A percentile compares a stretch with the other conserved stretches of the same genome.
Conservation (phyloP, 1,140 invertebrate species). For the Medauroidea extradentata region DNA sequence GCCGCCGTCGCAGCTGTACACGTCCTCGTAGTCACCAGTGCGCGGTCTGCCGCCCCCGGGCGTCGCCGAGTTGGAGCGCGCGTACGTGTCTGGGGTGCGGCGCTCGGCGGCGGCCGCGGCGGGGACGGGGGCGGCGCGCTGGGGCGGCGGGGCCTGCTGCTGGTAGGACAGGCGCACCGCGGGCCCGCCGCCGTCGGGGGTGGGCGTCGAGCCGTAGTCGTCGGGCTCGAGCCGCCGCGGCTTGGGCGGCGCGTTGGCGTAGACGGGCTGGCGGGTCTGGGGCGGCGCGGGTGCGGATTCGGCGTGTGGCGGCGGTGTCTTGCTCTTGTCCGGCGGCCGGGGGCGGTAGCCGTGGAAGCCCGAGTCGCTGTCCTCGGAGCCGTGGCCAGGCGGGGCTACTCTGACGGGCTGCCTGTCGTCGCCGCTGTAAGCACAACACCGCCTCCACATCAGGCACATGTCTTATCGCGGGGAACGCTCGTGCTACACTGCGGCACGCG, state of each 20-base stretch:
- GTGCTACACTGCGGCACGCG: too few species aligned
- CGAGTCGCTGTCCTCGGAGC: slow-evolving; percentile 31
- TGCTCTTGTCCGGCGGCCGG: slow-evolving; percentile 23
- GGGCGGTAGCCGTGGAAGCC: slow-evolving; percentile 48
- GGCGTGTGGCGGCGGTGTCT: too few species aligned
- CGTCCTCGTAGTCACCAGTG: slow-evolving; percentile 80
- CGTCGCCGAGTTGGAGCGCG: slow-evolving; percentile 53
- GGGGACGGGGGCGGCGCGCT: slow-evolving; percentile 19
- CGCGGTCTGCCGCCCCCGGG: slow-evolving; percentile 40
- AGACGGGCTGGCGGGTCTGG: slow-evolving; percentile 58
- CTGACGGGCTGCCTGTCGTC: too few species aligned
- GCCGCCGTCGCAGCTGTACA: slow-evolving; percentile 46
- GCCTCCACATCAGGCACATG: too few species aligned
- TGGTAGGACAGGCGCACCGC: too few species aligned
- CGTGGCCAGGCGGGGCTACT: background rate
- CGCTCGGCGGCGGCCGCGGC: slow-evolving; percentile 42
- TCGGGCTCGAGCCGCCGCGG: slow-evolving; percentile 64
- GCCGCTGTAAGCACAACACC: too few species aligned
- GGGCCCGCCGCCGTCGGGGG: slow-evolving; percentile 40
- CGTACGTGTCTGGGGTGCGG: slow-evolving; percentile 76
- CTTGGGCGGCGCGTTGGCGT: slow-evolving; percentile 86
- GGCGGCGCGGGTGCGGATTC: slow-evolving; percentile 20
- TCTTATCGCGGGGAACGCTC: too few species aligned
- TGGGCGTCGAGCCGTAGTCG: slow-evolving; percentile 61
- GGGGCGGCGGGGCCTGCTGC: background rate